Conservation (phyloP, 1,140 invertebrate species). For the Thalassaphorura encarpata region DNA sequence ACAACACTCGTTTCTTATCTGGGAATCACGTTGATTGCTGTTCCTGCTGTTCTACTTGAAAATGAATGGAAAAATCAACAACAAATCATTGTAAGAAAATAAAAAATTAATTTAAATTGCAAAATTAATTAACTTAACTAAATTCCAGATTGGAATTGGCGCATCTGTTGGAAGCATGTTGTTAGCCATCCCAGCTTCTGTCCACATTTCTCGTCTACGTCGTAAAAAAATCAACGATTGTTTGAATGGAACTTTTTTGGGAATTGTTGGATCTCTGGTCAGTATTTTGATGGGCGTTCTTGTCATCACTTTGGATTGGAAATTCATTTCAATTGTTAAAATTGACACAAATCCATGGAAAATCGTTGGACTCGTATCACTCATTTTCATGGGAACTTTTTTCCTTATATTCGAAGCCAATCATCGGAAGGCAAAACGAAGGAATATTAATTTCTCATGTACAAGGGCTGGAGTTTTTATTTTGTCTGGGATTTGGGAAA, state of each 20-base stretch:
- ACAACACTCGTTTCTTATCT: neutral
- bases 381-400: neutral
- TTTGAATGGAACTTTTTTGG: neutral
- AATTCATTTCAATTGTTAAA: too few relatives aligned
- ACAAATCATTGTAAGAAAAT: too few relatives aligned
- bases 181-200: neutral
- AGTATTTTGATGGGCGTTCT: neutral
- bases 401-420: neutral
- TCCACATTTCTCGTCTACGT: neutral
- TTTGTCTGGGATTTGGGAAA: neutral
- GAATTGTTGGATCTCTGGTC: neutral
- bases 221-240: neutral
- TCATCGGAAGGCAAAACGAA: neutral
- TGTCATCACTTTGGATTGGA: too few relatives aligned
- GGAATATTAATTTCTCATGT: neutral
- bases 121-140: neutral
- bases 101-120: too few relatives aligned
- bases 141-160: neutral
- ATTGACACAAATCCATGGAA: neutral
- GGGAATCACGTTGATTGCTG: too few relatives aligned
- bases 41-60: too few relatives aligned
- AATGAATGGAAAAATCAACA: too few relatives aligned
- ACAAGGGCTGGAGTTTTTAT: neutral
- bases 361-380: neutral
- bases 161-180: neutral